These are phyloP conservation scores for Linnaemya tessellans DNA, from an alignment of 2,888 invertebrate genomes.

Conservation along the genomic window DNA sequence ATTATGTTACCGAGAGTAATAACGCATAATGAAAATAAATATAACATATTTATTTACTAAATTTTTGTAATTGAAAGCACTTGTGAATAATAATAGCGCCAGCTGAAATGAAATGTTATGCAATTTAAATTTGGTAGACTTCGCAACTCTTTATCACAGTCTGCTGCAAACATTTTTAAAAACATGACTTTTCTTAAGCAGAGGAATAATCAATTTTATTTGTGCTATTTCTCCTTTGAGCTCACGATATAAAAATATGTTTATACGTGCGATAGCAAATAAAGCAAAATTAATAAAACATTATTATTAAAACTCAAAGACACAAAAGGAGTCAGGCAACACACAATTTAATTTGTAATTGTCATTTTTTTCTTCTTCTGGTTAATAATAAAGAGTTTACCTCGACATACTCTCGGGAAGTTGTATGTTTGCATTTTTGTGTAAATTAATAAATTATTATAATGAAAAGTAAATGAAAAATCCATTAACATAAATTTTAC, in stretches of 20 bases:
- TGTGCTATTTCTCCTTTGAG: no score
- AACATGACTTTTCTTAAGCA: no score
- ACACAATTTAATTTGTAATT: constrained; percentile 4
- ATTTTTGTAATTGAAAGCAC: constrained; percentile 61
- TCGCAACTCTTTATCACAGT: background rate
- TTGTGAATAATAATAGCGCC: constrained; percentile 47
- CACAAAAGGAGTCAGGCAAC: background rate
- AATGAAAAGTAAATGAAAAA: constrained; percentile 62
- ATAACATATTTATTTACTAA: constrained; percentile 40
- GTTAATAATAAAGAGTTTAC: constrained; percentile 9
- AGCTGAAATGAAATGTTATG: background rate
- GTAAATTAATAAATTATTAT: constrained; percentile 46
- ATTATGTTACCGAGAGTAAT: constrained; percentile 13
- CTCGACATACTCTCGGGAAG: background rate
- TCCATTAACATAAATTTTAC: constrained; percentile 38
- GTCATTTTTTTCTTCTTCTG: background rate
- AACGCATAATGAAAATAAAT: constrained; percentile 50
- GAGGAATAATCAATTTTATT: no score
- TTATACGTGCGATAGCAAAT: background rate
- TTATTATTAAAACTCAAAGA: constrained; percentile 10
- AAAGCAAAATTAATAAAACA: background rate
- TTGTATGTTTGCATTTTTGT: background rate
- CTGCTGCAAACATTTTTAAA: no score
- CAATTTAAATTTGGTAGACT: background rate
- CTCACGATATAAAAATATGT: no score